Evolutionary conservation across 2,797 vertebrate genomes (phyloP).

Genomic region (Alouatta caraya): DNA sequence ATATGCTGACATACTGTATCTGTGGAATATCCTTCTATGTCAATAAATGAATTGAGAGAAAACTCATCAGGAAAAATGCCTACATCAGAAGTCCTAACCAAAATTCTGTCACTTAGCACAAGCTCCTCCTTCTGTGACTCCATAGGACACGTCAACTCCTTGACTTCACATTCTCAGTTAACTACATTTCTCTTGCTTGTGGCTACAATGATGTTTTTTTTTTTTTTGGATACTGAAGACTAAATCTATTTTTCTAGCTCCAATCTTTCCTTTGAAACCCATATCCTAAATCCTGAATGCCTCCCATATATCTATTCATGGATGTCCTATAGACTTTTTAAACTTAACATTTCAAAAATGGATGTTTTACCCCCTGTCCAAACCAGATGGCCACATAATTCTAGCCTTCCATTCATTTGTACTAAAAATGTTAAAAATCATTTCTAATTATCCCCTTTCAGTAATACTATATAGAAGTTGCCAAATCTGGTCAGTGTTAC

Average conservation of each 20-base stretch:
- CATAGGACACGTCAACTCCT: background rate
- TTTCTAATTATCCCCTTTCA: conserved; percentile 45
- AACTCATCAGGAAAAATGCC: background rate
- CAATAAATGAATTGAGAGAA: background rate
- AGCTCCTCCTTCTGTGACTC: background rate
- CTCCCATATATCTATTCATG: conserved; percentile 39
- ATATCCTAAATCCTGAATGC: background rate
- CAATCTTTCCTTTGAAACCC: conserved; percentile 42
- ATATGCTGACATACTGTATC: background rate
- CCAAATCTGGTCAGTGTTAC: background rate
- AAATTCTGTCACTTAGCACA: background rate
- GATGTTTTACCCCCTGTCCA: conserved; percentile 3
- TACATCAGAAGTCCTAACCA: background rate
- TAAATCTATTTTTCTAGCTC: conserved; percentile 36
- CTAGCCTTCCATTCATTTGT: background rate
- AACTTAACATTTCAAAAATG: conserved; percentile 46
- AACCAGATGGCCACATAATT: conserved; percentile 48
- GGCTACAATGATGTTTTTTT: background rate
- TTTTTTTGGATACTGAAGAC: background rate
- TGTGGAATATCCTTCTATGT: background rate
- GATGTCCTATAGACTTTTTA: conserved; percentile 14
- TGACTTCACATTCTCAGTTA: background rate
- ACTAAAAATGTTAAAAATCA: conserved; percentile 29
- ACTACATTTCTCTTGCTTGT: background rate
- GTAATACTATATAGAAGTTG: background rate